A percentile compares a stretch with the other conserved stretches of the same genome.
These are phyloP conservation scores for Sphenodon punctatus DNA, from an alignment of 2,797 vertebrate genomes.

Conservation along the genomic window DNA sequence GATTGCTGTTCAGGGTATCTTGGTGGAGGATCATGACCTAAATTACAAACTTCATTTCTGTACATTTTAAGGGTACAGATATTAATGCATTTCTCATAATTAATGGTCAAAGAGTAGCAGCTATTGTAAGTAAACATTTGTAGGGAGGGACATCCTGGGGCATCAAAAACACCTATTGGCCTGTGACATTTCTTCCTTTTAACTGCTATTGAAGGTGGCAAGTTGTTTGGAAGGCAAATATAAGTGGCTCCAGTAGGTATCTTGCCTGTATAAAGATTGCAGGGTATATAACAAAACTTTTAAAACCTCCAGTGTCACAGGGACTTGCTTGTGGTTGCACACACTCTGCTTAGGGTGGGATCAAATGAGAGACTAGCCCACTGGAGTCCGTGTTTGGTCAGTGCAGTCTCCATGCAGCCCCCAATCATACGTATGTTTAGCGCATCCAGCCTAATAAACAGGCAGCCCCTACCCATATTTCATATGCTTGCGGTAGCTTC, in stretches of 20 bases:
- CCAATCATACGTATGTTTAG: no score
- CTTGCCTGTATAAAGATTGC: neutral
- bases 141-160: neutral
- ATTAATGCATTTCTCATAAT: neutral
- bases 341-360: neutral
- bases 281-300: neutral
- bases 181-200: neutral
- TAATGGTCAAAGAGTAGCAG: neutral
- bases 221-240: neutral
- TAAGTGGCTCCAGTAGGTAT: neutral
- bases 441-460: no score
- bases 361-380: no score
- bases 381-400: no score
- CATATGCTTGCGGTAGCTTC: no score
- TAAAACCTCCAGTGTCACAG: neutral
- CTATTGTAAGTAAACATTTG: neutral
- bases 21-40: no score
- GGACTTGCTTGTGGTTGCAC: neutral
- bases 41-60: neutral
- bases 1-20: no score
- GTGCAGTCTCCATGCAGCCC: no score
- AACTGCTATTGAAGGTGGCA: neutral
- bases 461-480: no score
- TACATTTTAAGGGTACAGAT: accelerated
- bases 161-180: accelerated